Evolutionary conservation across 2,888 invertebrate species (phyloP), one percentile per base, ranked within the genome.

Genomic region (Ferrisia virgata): DNA sequence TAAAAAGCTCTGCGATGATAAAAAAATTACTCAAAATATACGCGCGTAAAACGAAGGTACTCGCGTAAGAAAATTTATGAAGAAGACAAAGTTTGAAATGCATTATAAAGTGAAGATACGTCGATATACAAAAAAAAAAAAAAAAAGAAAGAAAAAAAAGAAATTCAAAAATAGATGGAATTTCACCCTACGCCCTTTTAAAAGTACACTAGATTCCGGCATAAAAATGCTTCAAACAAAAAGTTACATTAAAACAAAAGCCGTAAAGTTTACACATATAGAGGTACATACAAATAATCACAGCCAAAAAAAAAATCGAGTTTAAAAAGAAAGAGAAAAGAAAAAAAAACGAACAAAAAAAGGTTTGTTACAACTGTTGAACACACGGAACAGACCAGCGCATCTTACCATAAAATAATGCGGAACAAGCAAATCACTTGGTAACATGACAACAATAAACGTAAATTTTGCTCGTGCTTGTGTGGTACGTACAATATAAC

Each of bases 231-330:
- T 5, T 28, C 28, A 64, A 53, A 53, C 1, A 22, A 36, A 36
- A 36, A 31, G 28, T 18, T 64, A 64, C 36, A 36, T 18, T 36
- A 18, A n/a, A 31, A 76, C 72, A 76, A 4, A 18, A 25, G 18
- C n/a, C 72, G 18, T 2, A 33, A 36, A 9, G 36, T 36, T 76
- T 76, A 6, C 11, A 76, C 72, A n/a, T 72, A 83, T 22, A 85
- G 79, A 79, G 33, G 4, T n/a, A 76, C 72, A n/a, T 72, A 83
- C n/a, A 85, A 82, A 79, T 53, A 85, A 85, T 85, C 85, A 85
- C 85, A 85, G 85, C 85, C 84, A 76, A 81, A 84, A 85, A 58
- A 85, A 40, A 84, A 85, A 82, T 79, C 43, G 6, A 64, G 39
- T 5, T 13, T 40, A 80, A 72, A 25, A 53, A 40, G 36, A 43